Percentiles rank a stretch among this genome's conserved stretches.
Evolutionary conservation across 37 sponge, comb jelly and placozoan genomes (phyloP).

Genomic region (Beroe ovata): DNA sequence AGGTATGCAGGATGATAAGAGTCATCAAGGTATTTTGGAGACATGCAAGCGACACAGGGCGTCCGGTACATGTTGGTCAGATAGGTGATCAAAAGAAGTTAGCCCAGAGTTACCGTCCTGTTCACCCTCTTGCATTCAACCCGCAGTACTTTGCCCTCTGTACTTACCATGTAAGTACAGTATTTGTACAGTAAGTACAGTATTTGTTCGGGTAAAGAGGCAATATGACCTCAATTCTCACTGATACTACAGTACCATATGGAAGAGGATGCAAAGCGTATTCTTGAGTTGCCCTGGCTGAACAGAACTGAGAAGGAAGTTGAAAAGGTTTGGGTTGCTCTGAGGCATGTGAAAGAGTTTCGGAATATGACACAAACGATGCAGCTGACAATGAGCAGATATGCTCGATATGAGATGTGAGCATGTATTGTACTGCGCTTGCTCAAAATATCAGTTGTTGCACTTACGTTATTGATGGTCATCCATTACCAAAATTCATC

Average conservation of each 20-base stretch:
- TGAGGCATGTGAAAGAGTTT: conserved; percentile 28
- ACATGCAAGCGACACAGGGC: conserved; percentile 63
- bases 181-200: too few relatives aligned
- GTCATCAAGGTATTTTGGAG: conserved; percentile 3
- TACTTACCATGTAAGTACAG: conserved; percentile 15
- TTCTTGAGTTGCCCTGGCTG: conserved; percentile 23
- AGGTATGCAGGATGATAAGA: conserved; percentile 34
- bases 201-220: too few relatives aligned
- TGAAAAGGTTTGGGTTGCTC: conserved; percentile 6
- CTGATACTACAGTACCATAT: conserved; percentile 32
- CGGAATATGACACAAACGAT: conserved; percentile 40
- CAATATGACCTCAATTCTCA: too few relatives aligned
- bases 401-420: conserved; percentile 59
- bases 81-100: background rate
- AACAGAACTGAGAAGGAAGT: conserved; percentile 22
- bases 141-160: background rate
- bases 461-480: too few relatives aligned
- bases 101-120: background rate
- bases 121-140: conserved; percentile 35
- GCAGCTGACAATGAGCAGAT: conserved; percentile 37
- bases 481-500: too few relatives aligned
- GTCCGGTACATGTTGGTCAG: conserved; percentile 20
- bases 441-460: too few relatives aligned
- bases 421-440: background rate
- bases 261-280: conserved; percentile 16